Conservation (phyloP, 2,113 vertebrate species). For the Semicossyphus pulcher region DNA sequence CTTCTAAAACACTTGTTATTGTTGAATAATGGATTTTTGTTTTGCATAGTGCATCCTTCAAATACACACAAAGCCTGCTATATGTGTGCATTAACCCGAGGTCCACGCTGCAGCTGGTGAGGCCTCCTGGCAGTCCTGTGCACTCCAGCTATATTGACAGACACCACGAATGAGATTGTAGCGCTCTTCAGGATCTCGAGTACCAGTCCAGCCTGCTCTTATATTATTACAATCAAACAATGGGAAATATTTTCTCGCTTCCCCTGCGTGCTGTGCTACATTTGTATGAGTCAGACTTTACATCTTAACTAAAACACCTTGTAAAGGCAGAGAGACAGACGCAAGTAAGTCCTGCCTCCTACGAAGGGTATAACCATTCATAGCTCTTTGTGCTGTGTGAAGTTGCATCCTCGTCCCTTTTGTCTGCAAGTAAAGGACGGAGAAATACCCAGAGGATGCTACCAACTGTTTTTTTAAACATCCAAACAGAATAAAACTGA, state of each 20-base stretch:
- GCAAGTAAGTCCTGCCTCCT: no score
- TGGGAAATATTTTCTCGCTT: neutral
- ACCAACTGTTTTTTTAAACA: no score
- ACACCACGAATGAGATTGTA: slow-evolving; percentile 23
- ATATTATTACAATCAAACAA: slow-evolving; percentile 18
- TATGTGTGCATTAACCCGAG: slow-evolving; percentile 23
- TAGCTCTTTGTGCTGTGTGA: no score
- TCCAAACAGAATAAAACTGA: no score
- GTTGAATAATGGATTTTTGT: slow-evolving; percentile 52
- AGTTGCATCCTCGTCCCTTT: no score
- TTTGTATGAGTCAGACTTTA: no score
- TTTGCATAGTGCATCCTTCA: slow-evolving; percentile 15
- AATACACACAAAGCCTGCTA: slow-evolving; percentile 6
- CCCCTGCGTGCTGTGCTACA: neutral
- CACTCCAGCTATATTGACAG: slow-evolving; percentile 24
- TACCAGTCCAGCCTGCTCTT: slow-evolving; percentile 13
- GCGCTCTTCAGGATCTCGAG: slow-evolving; percentile 34
- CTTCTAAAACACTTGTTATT: slow-evolving; percentile 10
- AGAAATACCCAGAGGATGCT: no score
- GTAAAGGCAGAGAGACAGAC: no score
- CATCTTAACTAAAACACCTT: no score
- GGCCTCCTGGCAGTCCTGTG: slow-evolving; percentile 7
- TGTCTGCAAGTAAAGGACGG: no score
- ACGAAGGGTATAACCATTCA: no score
- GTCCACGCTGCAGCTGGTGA: slow-evolving; percentile 22